Evolutionary conservation across 2,888 invertebrate genomes (phyloP), one percentile per base, ranked within the genome.

Genomic region (Alloscopus bannaensis): DNA sequence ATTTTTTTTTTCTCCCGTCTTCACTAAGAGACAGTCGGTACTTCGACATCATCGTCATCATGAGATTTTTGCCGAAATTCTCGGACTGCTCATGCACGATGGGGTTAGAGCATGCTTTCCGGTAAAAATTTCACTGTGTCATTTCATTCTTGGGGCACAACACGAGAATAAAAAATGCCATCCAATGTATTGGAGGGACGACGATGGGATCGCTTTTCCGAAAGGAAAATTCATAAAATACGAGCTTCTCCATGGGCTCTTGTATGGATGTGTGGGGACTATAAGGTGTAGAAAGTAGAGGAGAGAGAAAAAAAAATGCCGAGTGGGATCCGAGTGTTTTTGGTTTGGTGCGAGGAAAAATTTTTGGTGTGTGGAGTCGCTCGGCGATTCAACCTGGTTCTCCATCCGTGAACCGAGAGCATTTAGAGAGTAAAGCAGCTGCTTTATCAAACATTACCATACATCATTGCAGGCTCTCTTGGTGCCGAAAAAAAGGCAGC

Each of bases 361-460:
- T n/a, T n/a, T n/a, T n/a, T n/a, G n/a, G n/a, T n/a, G n/a, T 77
- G 68, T 69, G 76, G 76, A 52, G 29, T 40, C 22, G 47, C 42
- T 77, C 76, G 76, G 76, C 68, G n/a, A n/a, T n/a, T 62, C 65
- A 66, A 52, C 64, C 50, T 66, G 47, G 20, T 31, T 47, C 66
- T 66, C 65, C 47, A 77, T 64, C 68, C 68, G 68, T 62, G 40
- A 50, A 68, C 68, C 76, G 60, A 40, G 36, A 8, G 36, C 8
- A 36, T 6, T 8, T 13, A 8, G 36, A 26, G 50, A 29, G 22
- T 70, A 77, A 59, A 78, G 70, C 77, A 78, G 70, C 77, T 70
- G 77, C 77, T 78, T 64, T 70, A 70, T 57, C 26, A 78, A 64
- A 68, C 47, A 59, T 55, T 68, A 68, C 55, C 29, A 6, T 57